Base-by-base conservation (phyloP, 2,113 vertebrate species). In the Gymnogyps californianus region DNA sequence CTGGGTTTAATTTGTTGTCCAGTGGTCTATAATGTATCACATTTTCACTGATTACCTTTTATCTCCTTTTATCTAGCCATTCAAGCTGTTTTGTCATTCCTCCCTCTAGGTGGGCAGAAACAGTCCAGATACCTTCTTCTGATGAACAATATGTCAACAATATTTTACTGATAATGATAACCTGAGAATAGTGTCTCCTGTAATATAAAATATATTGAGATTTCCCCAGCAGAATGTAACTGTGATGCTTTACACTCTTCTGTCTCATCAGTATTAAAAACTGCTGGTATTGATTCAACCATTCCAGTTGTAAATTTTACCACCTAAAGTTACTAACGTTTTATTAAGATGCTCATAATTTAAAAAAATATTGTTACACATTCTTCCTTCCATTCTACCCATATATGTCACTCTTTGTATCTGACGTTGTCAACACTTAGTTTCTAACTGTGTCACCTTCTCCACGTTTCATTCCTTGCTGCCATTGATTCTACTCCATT, bases 361-460 rank as follows among this genome's bases (percentile, higher is more conserved):
- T 86, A 10, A 21, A 55, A 55, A 90, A 49, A 29, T 57, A 62
- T 6, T 70, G 18, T 69, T 90, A 70, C 77, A 34, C 69, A 26
- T 95, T 95, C 96, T 91, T 96, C 89, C 90, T 96, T 95, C 90
- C 31, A 46, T 96, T 83, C 96, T 90, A 16, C 87, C 90, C 29
- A 1, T 96, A 64, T 67, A n/a, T 97, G 97, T 93, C 97, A 77
- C 94, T 96, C 96, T 98, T 83, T 97, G 95, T 97, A 94, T 36
- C 97, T 84, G 94, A 91, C 20, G 16, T 97, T 97, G 69, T 98
- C 93, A 85, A 69, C 98, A 97, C 97, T 96, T 96, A 19, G 79
- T 98, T 97, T 99, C 99, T 99, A 99, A 99, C 98, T 96, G 96
- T 99, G 97, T 99, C 98, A 98, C 99, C 99, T 98, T 99, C 98